Evolutionary conservation across 2,888 invertebrate genomes (phyloP), one percentile per base, ranked within the genome.

Genomic region (Pollenia griseotomentosa): DNA sequence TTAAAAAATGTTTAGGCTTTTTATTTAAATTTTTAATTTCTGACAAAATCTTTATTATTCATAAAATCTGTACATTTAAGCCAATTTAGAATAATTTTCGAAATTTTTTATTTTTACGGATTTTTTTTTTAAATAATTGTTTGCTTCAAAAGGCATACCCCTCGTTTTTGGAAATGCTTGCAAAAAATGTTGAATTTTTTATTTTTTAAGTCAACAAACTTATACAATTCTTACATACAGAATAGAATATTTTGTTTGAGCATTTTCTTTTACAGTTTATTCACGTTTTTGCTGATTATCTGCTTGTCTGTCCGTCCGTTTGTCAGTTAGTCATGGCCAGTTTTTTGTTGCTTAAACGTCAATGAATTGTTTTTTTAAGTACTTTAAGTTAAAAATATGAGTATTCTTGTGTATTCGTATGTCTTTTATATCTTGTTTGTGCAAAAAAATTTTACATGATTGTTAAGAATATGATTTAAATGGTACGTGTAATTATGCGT

Each of bases 401-500:
- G 33, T 33, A 16, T 59, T 3, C 14, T 46, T 33, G 46, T 73
- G 16, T 33, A n/a, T 66, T 46, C n/a, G 66, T 48, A 19, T 11
- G 2, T 33, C 3, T n/a, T 6, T 33, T 12, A 19, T 9, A 16
- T 70, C n/a, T 44, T 48, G 42, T 44, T 68, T 70, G 48, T 48
- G 19, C 19, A 33, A 78, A 33, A 46, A 44, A 57, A 10, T 57
- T 44, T 2, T 40, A 46, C 19, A 68, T 46, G 46, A 9, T n/a
- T 68, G 48, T n/a, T 33, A 51, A 53, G 44, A 23, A 53, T 65
- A 80, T 57, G 65, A 73, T 85, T 77, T 53, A 71, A 73, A 82
- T 71, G 61, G 51, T 78, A 86, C 86, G 82, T 79, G 78, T 68
- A 83, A 79, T 86, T 86, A 86, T 83, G 82, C 83, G 74, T 79